Evolutionary conservation across 2,888 invertebrate genomes (phyloP).

Genomic region (Chymomyza amoena): DNA sequence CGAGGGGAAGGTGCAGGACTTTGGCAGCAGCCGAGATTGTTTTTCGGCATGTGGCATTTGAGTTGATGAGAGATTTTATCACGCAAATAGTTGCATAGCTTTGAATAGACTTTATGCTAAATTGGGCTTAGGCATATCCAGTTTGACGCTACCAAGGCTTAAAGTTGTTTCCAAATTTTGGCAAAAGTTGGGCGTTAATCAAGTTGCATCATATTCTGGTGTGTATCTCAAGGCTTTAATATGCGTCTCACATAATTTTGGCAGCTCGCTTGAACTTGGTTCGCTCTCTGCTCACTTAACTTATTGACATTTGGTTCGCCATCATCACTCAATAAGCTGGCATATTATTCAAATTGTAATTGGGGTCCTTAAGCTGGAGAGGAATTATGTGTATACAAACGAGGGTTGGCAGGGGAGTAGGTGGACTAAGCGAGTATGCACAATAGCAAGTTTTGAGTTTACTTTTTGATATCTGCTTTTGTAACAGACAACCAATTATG

Average conservation of each 20-base stretch:
- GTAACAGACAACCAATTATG: no score
- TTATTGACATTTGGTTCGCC: constrained; percentile 62
- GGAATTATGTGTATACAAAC: constrained; percentile 17
- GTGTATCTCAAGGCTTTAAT: constrained; percentile 17
- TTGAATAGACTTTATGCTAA: constrained; percentile 48
- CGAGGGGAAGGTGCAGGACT: constrained; percentile 20
- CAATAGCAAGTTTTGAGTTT: no score
- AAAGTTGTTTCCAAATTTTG: background rate
- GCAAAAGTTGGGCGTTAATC: constrained; percentile 70
- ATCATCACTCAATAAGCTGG: background rate
- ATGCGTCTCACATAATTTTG: constrained; percentile 46
- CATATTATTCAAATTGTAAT: background rate
- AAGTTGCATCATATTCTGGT: constrained; percentile 71
- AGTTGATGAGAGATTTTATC: constrained; percentile 72
- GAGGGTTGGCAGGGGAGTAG: no score
- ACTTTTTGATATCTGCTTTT: no score
- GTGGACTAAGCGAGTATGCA: no score
- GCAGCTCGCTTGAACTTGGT: background rate
- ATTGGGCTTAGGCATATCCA: constrained; percentile 57
- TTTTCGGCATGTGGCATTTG: constrained; percentile 49
- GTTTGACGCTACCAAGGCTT: background rate
- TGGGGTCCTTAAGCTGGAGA: background rate
- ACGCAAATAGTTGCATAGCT: constrained; percentile 60
- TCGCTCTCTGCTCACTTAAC: constrained; percentile 65
- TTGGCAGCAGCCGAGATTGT: constrained; percentile 55